Evolutionary conservation across 2,888 invertebrate genomes (phyloP), one percentile per base, ranked within the genome.

Genomic region (Embidobia sp.): DNA sequence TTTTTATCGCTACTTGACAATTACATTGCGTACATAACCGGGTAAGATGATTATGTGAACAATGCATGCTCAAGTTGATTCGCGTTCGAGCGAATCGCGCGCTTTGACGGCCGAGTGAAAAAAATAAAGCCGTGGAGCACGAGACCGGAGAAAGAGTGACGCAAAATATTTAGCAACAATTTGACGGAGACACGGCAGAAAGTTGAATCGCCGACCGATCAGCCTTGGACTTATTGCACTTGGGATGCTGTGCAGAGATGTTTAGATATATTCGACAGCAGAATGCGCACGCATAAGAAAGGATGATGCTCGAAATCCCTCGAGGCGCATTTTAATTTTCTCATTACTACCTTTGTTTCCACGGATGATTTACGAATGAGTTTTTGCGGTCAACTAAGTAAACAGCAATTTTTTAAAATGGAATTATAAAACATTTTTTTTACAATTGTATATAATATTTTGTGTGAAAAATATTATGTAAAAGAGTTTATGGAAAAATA

Each of bases 151-250:
- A 57, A 51, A 26, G 44, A 48, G 42, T 42, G 61, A 59, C 44
- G 59, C 15, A 35, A 75, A 85, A 81, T 81, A 81, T 84, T 82
- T 82, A 82, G 83, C 76, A 84, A 83, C 79, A 81, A 81, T 82
- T 81, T 72, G 59, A 74, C 73, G 63, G 55, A 69, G 66, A 66
- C 59, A 29, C 59, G 61, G 55, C 83, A 81, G 83, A 85, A 86
- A 85, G 85, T 83, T 70, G 69, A 69, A 81, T 84, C 82, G 83
- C n/a, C 84, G 77, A 77, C 80, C 84, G 75, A 49, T 55, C 73
- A 81, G 84, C 85, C 85, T 85, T 86, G 85, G 83, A 82, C 84
- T 85, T 82, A 78, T 84, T 85, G 82, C 81, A 82, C 80, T 83
- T 82, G 80, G 81, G 79, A 81, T 79, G 77, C 76, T 79, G 66